Evolutionary conservation across 35 echinoderm and acorn worm species (phyloP).

Genomic region (Heliocidaris erythrogramma): DNA sequence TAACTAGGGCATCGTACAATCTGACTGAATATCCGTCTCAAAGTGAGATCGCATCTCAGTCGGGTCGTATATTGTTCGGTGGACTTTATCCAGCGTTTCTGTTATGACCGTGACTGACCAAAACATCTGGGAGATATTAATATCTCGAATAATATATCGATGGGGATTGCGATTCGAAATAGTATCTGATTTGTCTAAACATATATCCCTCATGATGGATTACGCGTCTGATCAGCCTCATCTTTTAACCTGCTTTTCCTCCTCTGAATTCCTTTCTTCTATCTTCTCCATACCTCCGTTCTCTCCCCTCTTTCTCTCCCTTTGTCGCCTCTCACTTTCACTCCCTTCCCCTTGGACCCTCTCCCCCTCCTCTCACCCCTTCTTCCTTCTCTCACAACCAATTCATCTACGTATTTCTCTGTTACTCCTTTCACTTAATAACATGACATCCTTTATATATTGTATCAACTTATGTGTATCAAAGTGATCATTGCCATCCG

Average conservation of each 20-base stretch:
- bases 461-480: neutral
- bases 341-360: neutral
- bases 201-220: neutral
- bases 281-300: neutral
- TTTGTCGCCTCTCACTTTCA: neutral
- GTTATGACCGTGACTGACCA: neutral
- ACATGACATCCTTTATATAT: too few relatives aligned
- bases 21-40: neutral
- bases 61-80: neutral
- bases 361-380: neutral
- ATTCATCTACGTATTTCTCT: neutral
- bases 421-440: too few relatives aligned
- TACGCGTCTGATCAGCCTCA: neutral
- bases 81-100: neutral
- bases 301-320: neutral
- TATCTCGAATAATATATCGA: neutral
- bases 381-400: neutral
- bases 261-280: too few relatives aligned
- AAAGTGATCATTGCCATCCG: neutral
- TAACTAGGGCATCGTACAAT: neutral
- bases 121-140: constrained; percentile 11
- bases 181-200: neutral
- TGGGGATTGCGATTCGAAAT: neutral
- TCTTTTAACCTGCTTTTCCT: neutral
- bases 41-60: neutral